Base-by-base conservation (phyloP, 2,888 invertebrate species). In the Volucella zonaria region DNA sequence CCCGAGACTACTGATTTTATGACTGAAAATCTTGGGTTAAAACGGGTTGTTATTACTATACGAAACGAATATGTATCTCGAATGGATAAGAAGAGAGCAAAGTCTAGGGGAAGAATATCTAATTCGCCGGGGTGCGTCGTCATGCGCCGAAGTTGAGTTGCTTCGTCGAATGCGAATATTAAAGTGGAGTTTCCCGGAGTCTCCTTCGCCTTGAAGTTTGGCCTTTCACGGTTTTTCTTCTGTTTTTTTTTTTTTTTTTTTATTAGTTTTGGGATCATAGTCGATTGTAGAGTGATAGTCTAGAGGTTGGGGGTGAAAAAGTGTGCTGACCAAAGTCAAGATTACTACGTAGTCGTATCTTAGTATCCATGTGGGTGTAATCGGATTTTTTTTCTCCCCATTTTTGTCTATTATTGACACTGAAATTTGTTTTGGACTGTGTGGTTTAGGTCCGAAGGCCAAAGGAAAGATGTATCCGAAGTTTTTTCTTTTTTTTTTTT, bases 301-400 rank as follows among this genome's bases (percentile, higher is more conserved):
- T 14, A 43, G 18, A 54, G 54, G 11, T 47, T 6, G 31, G 61
- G 51, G 51, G 18, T 23, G 31, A 8, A 56, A 58, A 42, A 47
- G 61, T 68, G 11, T 15, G 74, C 64, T 76, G 83, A 76, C 75
- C 83, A 83, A 80, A 83, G 83, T 83, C 83, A 83, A 83, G 83
- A 83, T 75, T 83, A 83, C 83, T 80, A 82, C 73, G 61, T 68
- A 68, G 31, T 6, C 31, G 31, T 74, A 23, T 64, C 14, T 74
- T n/a, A 54, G 71, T 66, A 83, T 79, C 83, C 83, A 56, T 79
- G 70, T 66, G 73, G 56, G 83, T 76, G 70, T 67, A 67, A 82
- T 79, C 76, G 47, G 64, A 67, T 71, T 70, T 71, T 8, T 15
- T 42, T 51, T 47, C 67, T 71, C 49, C 54, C 15, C 54, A 23